Base-by-base conservation (phyloP, 2,113 vertebrate genomes). In the Anarhynchus alexandrinus region DNA sequence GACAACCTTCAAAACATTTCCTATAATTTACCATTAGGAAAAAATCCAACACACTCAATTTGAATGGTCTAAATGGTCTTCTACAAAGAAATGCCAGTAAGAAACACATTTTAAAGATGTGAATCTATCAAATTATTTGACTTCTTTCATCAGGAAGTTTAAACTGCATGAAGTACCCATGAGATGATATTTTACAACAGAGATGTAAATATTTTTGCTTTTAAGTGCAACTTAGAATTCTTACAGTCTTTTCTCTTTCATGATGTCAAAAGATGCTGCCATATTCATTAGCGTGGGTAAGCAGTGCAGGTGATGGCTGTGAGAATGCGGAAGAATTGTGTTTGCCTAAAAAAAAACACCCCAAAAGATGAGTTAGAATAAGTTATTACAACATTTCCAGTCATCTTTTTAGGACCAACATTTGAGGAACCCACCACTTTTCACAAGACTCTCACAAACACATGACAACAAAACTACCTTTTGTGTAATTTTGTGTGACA, bases 231-330 rank as follows among this genome's bases (percentile, higher is more conserved):
- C 36, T 64, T 62, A 40, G 15, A 40, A 82, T 92, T 98, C 99
- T 99, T 97, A 99, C 99, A 99, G 97, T 94, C 99, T 98, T 96
- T 99, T 99, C 94, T 99, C 99, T 97, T 99, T 99, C 93, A 98
- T 93, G 94, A 99, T 99, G 98, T 99, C 99, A 91, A 99, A 99
- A 43, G 99, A 99, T 64, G 99, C 99, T 21, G 99, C 99, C 99
- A 99, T 99, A 95, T 99, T 99, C 98, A 99, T 99, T 93, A 99
- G 98, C 38, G 99, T 99, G 81, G 99, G 99, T 86, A 99, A 98
- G 96, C 99, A 99, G 97, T 99, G 99, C 93, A 99, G 98, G 97
- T 99, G 99, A 98, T 99, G 99, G 95, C 99, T 99, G 91, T 99
- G 99, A 76, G 99, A 99, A 96, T 99, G 99, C 95, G 99, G 99